phyloP scores from a whole-genome alignment of 1,140 invertebrate genomes.

The Nylanderia fulva region DNA sequence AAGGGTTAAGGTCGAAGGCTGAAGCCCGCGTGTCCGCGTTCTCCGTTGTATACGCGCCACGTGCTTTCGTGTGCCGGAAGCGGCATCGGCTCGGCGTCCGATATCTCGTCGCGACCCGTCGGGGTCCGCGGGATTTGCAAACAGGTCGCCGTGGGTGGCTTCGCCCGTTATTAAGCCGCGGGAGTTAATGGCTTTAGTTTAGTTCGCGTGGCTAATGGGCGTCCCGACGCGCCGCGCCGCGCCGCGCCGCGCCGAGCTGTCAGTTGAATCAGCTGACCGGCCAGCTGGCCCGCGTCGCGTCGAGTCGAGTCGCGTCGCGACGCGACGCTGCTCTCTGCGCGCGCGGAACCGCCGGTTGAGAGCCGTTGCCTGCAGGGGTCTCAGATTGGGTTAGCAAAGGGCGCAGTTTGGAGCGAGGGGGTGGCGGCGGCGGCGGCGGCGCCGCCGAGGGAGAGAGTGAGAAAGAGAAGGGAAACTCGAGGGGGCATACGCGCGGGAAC shows the following conservation, averaged over 20 bases:
- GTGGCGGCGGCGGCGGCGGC: constrained; percentile 74
- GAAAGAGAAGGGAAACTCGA: constrained; percentile 1
- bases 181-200: constrained; percentile 83
- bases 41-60: constrained; percentile 43
- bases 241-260: constrained; percentile 51
- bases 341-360: constrained; percentile 75
- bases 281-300: constrained; percentile 78
- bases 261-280: constrained; percentile 82
- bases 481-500: constrained; percentile 24
- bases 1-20: constrained; percentile 67
- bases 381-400: constrained; percentile 84
- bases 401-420: constrained; percentile 78
- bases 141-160: constrained; percentile 59
- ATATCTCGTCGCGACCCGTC: constrained; percentile 48
- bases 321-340: background rate
- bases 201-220: constrained; percentile 81
- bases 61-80: constrained; percentile 46
- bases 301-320: constrained; percentile 4
- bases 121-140: constrained; percentile 68
- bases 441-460: constrained; percentile 34
- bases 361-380: constrained; percentile 79
- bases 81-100: constrained; percentile 9
- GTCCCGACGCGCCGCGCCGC: constrained; percentile 67
- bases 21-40: constrained; percentile 40
- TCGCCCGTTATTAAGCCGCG: constrained; percentile 78